Evolutionary conservation across 2,797 vertebrate genomes (phyloP).

Genomic region (Cirrhinus molitorella): DNA sequence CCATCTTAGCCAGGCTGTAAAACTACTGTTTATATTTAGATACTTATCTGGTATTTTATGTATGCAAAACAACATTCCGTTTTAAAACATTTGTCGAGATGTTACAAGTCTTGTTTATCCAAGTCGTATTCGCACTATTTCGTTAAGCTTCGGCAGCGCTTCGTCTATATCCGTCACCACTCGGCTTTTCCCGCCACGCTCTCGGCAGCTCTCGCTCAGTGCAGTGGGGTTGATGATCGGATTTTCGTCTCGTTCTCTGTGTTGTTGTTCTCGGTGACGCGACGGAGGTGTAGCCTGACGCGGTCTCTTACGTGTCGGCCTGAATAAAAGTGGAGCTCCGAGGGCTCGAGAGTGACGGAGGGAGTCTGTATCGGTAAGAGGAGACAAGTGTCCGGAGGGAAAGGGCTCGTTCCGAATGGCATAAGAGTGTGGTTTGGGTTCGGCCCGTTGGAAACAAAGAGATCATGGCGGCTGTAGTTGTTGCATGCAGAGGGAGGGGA

Average conservation of each 20-base stretch:
- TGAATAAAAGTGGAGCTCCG: constrained; percentile 97
- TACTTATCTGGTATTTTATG: neutral
- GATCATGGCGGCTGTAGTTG: constrained; percentile 87
- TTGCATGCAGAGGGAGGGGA: constrained; percentile 79
- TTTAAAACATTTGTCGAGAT: neutral
- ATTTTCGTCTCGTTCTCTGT: constrained; percentile 87
- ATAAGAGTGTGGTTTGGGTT: constrained; percentile 70
- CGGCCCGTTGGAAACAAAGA: constrained; percentile 84
- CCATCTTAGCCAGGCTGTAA: neutral
- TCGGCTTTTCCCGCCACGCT: constrained; percentile 61
- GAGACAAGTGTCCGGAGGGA: constrained; percentile 90
- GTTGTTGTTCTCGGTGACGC: constrained; percentile 94
- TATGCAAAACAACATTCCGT: neutral
- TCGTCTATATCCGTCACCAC: constrained; percentile 22
- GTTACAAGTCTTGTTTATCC: neutral
- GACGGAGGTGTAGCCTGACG: constrained; percentile 99
- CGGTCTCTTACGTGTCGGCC: constrained; percentile 99
- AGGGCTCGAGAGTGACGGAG: constrained; percentile 98
- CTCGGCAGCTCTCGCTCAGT: constrained; percentile 71
- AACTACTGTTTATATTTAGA: neutral
- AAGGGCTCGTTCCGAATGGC: constrained; percentile 74
- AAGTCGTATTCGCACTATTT: neutral
- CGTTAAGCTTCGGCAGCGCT: neutral
- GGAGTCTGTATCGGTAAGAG: constrained; percentile 98
- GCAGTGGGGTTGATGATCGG: constrained; percentile 66